phyloP scores from a whole-genome alignment of 2,113 vertebrate species.

The Lethenteron camtschaticum region DNA sequence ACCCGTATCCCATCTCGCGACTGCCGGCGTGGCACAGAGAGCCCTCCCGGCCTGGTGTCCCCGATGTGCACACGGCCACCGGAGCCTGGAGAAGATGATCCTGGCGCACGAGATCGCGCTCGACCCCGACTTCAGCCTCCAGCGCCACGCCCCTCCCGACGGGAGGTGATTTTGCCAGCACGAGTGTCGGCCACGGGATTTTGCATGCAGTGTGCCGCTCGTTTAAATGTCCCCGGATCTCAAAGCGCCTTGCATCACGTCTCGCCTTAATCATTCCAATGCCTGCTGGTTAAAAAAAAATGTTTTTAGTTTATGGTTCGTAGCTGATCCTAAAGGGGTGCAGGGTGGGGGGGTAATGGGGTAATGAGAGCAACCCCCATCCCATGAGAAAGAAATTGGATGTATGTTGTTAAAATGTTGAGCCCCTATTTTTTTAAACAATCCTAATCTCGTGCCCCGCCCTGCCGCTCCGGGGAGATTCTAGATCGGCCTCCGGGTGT shows the following conservation, averaged over 20 bases:
- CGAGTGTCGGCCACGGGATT: not conserved
- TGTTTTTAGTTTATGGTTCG: not conserved
- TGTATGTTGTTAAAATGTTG: too few species aligned
- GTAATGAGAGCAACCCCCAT: too few species aligned
- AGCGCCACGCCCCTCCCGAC: constrained; percentile 27
- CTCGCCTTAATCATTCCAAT: not conserved
- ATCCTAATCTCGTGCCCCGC: too few species aligned
- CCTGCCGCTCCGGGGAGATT: too few species aligned
- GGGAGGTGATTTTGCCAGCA: constrained; percentile 28
- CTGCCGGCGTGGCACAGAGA: constrained; percentile 22
- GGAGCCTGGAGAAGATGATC: constrained; percentile 25
- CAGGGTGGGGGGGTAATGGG: too few species aligned
- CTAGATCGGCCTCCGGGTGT: not conserved
- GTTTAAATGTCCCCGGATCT: not conserved
- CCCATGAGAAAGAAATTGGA: too few species aligned
- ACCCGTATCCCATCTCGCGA: too few species aligned
- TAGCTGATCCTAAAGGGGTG: too few species aligned
- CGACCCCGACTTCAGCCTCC: constrained; percentile 42
- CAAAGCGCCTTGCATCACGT: not conserved
- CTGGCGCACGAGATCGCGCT: constrained; percentile 44
- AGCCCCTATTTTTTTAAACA: too few species aligned
- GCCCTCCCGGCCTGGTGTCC: constrained; percentile 36
- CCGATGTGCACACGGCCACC: constrained; percentile 16
- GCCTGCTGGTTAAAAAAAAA: not conserved
- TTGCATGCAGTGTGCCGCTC: not conserved